Evolutionary conservation across 2,888 invertebrate species (phyloP).

Genomic region (Dusona sp.): DNA sequence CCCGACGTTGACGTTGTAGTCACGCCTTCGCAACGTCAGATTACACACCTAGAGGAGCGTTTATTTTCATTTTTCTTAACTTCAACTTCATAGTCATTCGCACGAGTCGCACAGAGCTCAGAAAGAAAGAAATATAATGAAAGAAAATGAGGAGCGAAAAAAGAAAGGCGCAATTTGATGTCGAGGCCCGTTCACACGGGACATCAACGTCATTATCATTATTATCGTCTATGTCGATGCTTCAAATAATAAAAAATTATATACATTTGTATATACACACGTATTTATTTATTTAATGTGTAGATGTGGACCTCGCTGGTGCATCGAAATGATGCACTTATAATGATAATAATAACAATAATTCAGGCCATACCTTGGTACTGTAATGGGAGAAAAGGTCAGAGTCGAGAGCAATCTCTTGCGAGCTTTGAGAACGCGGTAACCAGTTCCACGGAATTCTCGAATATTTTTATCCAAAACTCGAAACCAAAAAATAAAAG

Average conservation of each 20-base stretch:
- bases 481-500: no score
- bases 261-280: conserved; percentile 3
- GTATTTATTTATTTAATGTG: conserved; percentile 20
- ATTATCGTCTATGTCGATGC: conserved; percentile 55
- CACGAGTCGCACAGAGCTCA: not conserved
- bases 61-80: not conserved
- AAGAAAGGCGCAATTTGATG: conserved; percentile 63
- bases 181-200: conserved; percentile 53
- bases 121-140: not conserved
- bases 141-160: conserved; percentile 34
- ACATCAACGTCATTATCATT: conserved; percentile 48
- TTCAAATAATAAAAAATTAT: conserved; percentile 7
- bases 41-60: not conserved
- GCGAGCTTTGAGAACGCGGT: conserved; percentile 69
- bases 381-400: conserved; percentile 60
- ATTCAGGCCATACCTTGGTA: conserved; percentile 37
- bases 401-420: conserved; percentile 35
- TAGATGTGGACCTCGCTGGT: not conserved
- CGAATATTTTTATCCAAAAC: conserved; percentile 21
- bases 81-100: not conserved
- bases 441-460: conserved; percentile 71
- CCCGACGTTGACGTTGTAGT: not conserved
- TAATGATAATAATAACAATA: conserved; percentile 4
- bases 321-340: conserved; percentile 3
- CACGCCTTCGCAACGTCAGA: conserved; percentile 5